These are phyloP conservation scores for Cosmia trapezina DNA, from an alignment of 2,888 invertebrate species.

Conservation along the genomic window DNA sequence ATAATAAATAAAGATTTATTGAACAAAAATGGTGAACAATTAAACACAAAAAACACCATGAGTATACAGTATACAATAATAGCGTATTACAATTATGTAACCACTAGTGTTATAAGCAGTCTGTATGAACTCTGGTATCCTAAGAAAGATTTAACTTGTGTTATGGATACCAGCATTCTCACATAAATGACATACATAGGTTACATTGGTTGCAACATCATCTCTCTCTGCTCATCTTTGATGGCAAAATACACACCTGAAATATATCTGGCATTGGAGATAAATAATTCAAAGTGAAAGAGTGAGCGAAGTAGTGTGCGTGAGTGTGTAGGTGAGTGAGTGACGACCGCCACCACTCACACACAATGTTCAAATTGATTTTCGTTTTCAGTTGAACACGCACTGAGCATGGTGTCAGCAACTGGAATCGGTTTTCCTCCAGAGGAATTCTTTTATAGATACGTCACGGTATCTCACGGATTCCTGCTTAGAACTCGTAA, in stretches of 20 bases:
- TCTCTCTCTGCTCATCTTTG: no score
- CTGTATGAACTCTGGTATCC: no score
- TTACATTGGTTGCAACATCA: no score
- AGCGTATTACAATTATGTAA: no score
- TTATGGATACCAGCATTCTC: no score
- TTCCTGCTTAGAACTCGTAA: constrained; percentile 84
- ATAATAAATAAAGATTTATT: no score
- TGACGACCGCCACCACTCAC: neutral
- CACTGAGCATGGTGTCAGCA: constrained; percentile 90
- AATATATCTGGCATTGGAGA: neutral
- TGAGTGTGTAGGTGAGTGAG: neutral
- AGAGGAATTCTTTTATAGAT: constrained; percentile 77
- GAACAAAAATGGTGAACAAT: no score
- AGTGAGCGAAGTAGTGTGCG: neutral
- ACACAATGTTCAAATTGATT: neutral
- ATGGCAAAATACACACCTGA: neutral
- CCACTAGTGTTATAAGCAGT: no score
- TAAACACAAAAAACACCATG: no score
- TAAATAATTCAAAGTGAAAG: neutral
- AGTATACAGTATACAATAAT: no score
- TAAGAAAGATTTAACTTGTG: no score
- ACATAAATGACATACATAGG: no score
- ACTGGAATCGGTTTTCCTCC: constrained; percentile 79
- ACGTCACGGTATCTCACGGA: constrained; percentile 77
- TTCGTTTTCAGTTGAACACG: constrained; percentile 90